Evolutionary conservation across 2,797 vertebrate species (phyloP), one percentile per base, ranked within the genome.

Genomic region (Phataginus tricuspis): DNA sequence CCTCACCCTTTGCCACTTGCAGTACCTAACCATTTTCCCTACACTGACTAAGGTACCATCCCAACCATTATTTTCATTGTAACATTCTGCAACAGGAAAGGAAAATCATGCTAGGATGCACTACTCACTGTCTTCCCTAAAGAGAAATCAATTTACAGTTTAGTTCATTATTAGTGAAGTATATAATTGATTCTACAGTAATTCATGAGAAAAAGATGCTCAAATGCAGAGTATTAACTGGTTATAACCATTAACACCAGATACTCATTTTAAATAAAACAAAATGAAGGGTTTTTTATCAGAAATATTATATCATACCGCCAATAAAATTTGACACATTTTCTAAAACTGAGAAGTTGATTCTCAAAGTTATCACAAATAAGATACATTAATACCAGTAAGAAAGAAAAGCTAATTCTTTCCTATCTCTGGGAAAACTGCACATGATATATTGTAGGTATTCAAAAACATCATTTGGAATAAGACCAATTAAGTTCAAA

Each of bases 331-430:
- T 89, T 42, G 96, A 89, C 39, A 18, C 42, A 63, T 83, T 92
- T 83, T 90, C 61, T 74, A 90, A 71, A 45, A 92, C 4, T 71
- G 45, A 93, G 21, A 96, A 93, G 25, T 9, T 83, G 23, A 71
- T 64, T 93, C 31, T 94, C 84, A 94, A 90, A 88, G 25, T 91
- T 71, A 94, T 42, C 75, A 64, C 63, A 89, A 92, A 27, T 78
- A 89, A 68, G 25, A 72, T 82, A 64, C 18, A 72, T 57, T 10
- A 72, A 11, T 39, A 66, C 31, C 57, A 95, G 19, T n/a, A 53
- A 42, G 53, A 86, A 59, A 95, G 37, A 85, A 53, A 4, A 94
- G 27, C n/a, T 85, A 94, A 72, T 55, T 95, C 37, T 88, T 90
- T 5, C n/a, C 64, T 0, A 68, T 19, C 39, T 95, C 39, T 49